Conservation (phyloP, 1,140 invertebrate genomes). For the Dysdera silvatica region DNA sequence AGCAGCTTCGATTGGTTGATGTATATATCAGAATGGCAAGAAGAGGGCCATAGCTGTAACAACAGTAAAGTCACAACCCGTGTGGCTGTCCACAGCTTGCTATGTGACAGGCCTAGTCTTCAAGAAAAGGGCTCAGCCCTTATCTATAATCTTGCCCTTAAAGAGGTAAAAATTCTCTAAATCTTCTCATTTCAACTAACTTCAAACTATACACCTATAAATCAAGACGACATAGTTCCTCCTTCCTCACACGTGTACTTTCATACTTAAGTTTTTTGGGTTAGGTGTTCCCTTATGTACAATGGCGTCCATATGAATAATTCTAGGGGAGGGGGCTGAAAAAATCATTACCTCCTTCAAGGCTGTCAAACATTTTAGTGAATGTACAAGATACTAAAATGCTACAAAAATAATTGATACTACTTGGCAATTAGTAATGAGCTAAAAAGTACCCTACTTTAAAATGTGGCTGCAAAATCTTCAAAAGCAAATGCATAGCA, state of each 20-base stretch:
- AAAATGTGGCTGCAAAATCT: too few species aligned
- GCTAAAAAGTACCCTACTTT: too few species aligned
- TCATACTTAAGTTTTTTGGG: slow-evolving; percentile 14
- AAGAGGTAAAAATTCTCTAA: slow-evolving; percentile 57
- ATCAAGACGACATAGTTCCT: neutral
- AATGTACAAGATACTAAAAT: too few species aligned
- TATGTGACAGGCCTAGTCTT: slow-evolving; percentile 59
- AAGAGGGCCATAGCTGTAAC: slow-evolving; percentile 57
- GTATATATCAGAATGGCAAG: slow-evolving; percentile 76
- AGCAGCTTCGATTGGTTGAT: slow-evolving; percentile 84
- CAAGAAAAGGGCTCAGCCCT: slow-evolving; percentile 75
- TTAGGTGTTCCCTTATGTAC: neutral
- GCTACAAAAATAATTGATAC: too few species aligned
- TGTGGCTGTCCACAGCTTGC: slow-evolving; percentile 70
- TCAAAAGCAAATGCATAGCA: too few species aligned
- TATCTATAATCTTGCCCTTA: slow-evolving; percentile 82
- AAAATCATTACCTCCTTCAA: neutral
- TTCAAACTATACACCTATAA: slow-evolving; percentile 31
- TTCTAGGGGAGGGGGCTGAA: too few species aligned
- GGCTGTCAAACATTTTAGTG: too few species aligned
- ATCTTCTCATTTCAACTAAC: slow-evolving; percentile 58
- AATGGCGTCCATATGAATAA: too few species aligned
- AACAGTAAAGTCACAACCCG: slow-evolving; percentile 87
- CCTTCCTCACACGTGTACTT: neutral
- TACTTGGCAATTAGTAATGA: too few species aligned